phyloP scores from a whole-genome alignment of 1,140 invertebrate genomes.

The Cotesia glomerata region DNA sequence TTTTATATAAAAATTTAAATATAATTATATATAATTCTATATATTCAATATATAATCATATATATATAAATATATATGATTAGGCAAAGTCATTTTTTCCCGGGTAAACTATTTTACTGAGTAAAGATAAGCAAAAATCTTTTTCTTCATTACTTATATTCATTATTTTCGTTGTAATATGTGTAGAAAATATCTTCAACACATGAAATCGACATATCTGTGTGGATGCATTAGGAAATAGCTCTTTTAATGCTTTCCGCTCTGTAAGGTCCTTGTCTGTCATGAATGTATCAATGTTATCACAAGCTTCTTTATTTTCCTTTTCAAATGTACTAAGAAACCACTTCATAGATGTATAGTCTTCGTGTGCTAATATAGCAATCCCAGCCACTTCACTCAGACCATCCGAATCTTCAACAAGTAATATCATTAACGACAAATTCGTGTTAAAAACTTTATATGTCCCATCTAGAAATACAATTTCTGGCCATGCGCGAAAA shows the following conservation, averaged over 20 bases:
- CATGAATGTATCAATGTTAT: constrained; percentile 29
- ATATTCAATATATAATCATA: no score
- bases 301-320: constrained; percentile 14
- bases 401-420: constrained; percentile 32
- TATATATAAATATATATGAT: no score
- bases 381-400: constrained; percentile 24
- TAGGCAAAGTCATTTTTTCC: no score
- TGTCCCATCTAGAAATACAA: constrained; percentile 36
- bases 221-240: constrained; percentile 22
- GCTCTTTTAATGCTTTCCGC: constrained; percentile 31
- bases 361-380: constrained; percentile 26
- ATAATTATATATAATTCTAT: no score
- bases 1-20: no score
- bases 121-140: not conserved
- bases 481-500: constrained; percentile 28
- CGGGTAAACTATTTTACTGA: constrained; percentile 4
- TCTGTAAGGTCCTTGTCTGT: constrained; percentile 34
- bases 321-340: constrained; percentile 21
- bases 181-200: constrained; percentile 22
- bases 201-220: not conserved
- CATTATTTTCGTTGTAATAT: not conserved
- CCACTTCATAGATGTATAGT: constrained; percentile 28
- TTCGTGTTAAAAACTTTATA: constrained; percentile 31
- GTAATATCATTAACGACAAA: constrained; percentile 32
- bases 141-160: not conserved